phyloP scores from a whole-genome alignment of 2,888 invertebrate species.

The Tolmerus cingulatus region DNA sequence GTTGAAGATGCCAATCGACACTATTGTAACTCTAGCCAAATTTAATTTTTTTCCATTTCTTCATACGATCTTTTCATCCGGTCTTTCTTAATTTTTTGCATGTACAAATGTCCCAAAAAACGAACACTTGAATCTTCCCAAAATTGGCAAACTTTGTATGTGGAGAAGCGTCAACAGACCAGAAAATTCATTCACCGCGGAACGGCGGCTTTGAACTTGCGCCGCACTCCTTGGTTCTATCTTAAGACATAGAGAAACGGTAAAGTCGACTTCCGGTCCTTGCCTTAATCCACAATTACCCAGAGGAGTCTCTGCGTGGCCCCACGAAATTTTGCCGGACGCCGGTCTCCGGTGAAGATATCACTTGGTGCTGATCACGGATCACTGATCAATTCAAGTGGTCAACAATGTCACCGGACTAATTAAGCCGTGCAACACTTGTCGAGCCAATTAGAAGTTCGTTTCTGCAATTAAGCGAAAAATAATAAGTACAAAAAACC shows the following conservation, averaged over 20 bases:
- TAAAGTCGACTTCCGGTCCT: constrained; percentile 36
- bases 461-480: not conserved
- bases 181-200: constrained; percentile 45
- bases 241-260: constrained; percentile 20
- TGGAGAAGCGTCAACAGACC: constrained; percentile 35
- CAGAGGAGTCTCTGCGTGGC: not conserved
- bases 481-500: not conserved
- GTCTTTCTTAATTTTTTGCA: not conserved
- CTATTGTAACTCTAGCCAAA: not conserved
- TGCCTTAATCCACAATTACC: not conserved
- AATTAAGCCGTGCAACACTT: not conserved
- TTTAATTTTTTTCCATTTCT: not conserved
- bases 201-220: constrained; percentile 12
- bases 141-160: not conserved
- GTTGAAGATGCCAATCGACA: not conserved
- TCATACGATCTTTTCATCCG: not conserved
- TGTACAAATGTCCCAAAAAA: not conserved
- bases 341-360: not conserved
- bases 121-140: not conserved
- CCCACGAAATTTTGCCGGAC: not conserved
- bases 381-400: not conserved
- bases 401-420: constrained; percentile 2
- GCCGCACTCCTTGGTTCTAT: not conserved
- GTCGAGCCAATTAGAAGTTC: not conserved
- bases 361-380: not conserved